Conservation (phyloP, 2,888 invertebrate genomes). For the Meteorus cinctellus region DNA sequence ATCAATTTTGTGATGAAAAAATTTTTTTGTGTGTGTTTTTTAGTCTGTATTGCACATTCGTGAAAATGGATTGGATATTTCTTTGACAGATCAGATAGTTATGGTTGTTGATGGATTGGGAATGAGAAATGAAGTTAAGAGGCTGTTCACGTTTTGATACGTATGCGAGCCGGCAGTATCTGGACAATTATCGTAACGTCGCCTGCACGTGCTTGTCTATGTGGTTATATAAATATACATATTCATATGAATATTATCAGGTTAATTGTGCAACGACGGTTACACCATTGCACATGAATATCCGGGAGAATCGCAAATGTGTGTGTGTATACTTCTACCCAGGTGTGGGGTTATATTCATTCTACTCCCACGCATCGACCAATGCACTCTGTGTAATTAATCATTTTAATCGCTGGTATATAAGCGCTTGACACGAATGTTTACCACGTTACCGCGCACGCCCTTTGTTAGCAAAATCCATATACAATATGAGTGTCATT, state of each 20-base stretch:
- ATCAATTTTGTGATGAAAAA: too few species aligned
- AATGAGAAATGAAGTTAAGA: not conserved
- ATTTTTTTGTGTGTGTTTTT: too few species aligned
- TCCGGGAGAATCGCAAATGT: not conserved
- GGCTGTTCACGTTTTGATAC: not conserved
- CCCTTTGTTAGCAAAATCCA: not conserved
- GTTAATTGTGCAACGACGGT: not conserved
- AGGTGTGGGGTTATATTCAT: not conserved
- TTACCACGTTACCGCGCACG: not conserved
- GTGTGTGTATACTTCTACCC: not conserved
- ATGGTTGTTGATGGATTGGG: too few species aligned
- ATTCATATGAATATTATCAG: not conserved
- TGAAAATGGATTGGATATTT: too few species aligned
- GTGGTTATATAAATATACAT: not conserved
- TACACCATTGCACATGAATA: not conserved
- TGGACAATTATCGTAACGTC: not conserved
- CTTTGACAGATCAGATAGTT: too few species aligned
- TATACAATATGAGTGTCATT: constrained; percentile 1
- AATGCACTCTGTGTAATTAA: constrained; percentile 4
- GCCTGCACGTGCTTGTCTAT: not conserved
- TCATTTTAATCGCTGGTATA: constrained; percentile 7
- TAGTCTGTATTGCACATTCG: too few species aligned
- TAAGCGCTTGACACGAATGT: constrained; percentile 19
- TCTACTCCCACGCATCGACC: not conserved
- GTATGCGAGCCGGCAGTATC: not conserved